A percentile compares a stretch with the other conserved stretches of the same genome.
phyloP scores from a whole-genome alignment of 2,888 invertebrate species.

The Tenthredo notha region DNA sequence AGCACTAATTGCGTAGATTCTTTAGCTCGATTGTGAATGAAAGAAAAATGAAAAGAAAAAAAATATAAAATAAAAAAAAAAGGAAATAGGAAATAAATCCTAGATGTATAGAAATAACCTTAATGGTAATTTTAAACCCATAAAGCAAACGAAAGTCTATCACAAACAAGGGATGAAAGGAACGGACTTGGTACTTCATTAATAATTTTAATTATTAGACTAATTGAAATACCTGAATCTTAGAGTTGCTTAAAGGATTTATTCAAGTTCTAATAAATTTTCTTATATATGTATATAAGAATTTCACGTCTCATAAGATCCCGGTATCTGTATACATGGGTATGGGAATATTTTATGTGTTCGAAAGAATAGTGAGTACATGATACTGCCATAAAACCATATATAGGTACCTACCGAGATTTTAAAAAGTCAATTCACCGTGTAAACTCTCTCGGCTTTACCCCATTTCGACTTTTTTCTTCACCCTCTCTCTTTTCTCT shows the following conservation, averaged over 20 bases:
- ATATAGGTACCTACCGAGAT: neutral
- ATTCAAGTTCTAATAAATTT: neutral
- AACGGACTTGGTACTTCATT: neutral
- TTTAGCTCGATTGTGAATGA: neutral
- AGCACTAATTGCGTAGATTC: neutral
- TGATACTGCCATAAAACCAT: neutral
- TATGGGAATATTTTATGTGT: neutral
- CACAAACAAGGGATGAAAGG: neutral
- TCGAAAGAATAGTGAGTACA: neutral
- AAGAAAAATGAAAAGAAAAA: neutral
- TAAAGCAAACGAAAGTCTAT: neutral
- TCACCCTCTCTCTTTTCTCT: constrained; percentile 30
- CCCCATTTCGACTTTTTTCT: constrained; percentile 37
- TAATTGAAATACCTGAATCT: neutral
- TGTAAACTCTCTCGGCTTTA: constrained; percentile 27
- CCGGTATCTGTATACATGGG: neutral
- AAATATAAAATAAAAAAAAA: no score
- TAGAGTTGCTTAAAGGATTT: neutral
- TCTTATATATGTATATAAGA: neutral
- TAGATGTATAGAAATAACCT: neutral
- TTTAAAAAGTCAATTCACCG: constrained; percentile 37
- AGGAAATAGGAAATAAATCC: neutral
- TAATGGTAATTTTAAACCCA: neutral
- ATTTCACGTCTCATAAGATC: neutral
- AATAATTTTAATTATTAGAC: neutral